Evolutionary conservation across 1,140 invertebrate species (phyloP).

Genomic region (Carcinoscorpius rotundicauda): DNA sequence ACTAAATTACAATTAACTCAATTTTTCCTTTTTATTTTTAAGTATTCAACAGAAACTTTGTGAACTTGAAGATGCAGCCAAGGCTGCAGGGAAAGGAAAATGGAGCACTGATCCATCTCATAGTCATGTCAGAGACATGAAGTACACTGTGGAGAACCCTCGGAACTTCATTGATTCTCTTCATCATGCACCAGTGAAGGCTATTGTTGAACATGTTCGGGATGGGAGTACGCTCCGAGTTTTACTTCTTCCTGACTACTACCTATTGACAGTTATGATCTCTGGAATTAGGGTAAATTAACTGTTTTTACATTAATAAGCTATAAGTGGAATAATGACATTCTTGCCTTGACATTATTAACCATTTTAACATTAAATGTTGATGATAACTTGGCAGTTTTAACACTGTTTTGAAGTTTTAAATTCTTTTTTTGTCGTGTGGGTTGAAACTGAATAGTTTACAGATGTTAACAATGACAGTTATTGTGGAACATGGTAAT

Average conservation of each 20-base stretch:
- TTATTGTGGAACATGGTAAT: no score
- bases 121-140: slow-evolving; percentile 69
- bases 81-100: slow-evolving; percentile 70
- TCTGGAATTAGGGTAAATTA: slow-evolving; percentile 70
- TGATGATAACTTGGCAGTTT: no score
- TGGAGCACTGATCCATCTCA: slow-evolving; percentile 44
- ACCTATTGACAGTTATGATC: slow-evolving; percentile 82
- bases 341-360: no score
- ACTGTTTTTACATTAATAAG: not conserved
- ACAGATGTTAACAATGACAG: no score
- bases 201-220: slow-evolving; percentile 85
- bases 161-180: slow-evolving; percentile 66
- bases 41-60: slow-evolving; percentile 40
- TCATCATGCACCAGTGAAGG: slow-evolving; percentile 57
- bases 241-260: slow-evolving; percentile 67
- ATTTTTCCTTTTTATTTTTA: no score
- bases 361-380: no score
- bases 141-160: slow-evolving; percentile 73
- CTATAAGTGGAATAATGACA: no score
- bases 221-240: slow-evolving; percentile 90
- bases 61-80: slow-evolving; percentile 84
- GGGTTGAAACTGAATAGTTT: no score
- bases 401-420: no score
- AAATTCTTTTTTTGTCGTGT: no score
- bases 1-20: no score